Evolutionary conservation across 2,888 invertebrate genomes (phyloP), one percentile per base, ranked within the genome.

Genomic region (Netelia melanura): DNA sequence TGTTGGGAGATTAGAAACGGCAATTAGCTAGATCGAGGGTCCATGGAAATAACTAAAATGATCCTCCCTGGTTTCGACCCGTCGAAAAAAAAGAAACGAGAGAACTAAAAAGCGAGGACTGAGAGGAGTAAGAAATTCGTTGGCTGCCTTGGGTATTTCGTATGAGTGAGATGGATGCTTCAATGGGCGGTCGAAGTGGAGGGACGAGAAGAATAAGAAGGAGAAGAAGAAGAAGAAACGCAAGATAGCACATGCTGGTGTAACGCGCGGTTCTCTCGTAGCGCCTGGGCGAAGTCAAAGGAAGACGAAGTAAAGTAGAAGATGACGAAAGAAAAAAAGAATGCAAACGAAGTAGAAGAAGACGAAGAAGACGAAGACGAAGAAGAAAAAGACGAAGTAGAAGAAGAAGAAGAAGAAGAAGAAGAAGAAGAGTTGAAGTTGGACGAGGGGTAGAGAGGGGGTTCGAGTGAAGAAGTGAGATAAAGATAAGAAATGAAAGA

Each of bases 361-460:
- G 70, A 82, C 82, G 21, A 21, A 1, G 21, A 21, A 21, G 21
- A 1, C 0, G 61, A 65, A 67, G 86, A 79, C 85, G 70, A 82
- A 83, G 85, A 72, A 85, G 86, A 84, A 65, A 71, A 79, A 79
- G 71, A 58, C 78, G 54, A 79, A 79, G 84, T 75, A 68, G 74
- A 62, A 77, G 61, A 72, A 43, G 70, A 62, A 70, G 77, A 81
- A 58, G 65, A 68, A 68, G 85, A 80, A 86, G 65, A 82, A 85
- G 84, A 72, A 85, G 86, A 84, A 67, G 75, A 77, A 83, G 86
- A 81, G 83, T 86, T 79, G 86, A 81, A 84, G 84, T 83, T 81
- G 84, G 83, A 79, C 74, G 86, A 86, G 79, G 77, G 85, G 87
- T 87, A 87, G 86, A 86, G 71, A 71, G 76, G 75, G 76, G 72